phyloP scores from a whole-genome alignment of 2,888 invertebrate genomes.

The Gymnosoma rotundatum region DNA sequence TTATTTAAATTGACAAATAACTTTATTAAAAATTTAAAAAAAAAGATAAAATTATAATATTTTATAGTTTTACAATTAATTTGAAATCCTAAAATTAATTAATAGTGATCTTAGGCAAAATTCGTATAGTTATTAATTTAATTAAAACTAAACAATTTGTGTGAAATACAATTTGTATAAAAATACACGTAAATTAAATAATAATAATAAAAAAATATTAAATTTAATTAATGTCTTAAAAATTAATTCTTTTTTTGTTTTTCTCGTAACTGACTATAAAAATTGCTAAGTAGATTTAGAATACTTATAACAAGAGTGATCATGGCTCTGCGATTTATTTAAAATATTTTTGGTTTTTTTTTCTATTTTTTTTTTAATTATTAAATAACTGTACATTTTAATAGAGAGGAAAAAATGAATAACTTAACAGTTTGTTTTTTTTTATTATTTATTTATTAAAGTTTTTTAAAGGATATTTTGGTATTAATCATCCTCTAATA shows the following conservation, averaged over 20 bases:
- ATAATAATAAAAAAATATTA: constrained; percentile 24
- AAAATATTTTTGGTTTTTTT: neutral
- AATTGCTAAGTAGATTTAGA: constrained; percentile 53
- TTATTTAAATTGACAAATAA: constrained; percentile 27
- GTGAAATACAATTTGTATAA: neutral
- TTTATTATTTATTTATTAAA: neutral
- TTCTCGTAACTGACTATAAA: constrained; percentile 23
- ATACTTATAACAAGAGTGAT: constrained; percentile 51
- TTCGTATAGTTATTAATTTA: constrained; percentile 65
- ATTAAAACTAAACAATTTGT: constrained; percentile 68
- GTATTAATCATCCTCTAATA: constrained; percentile 49
- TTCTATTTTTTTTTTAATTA: neutral
- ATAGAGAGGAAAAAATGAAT: neutral
- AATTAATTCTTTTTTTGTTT: neutral
- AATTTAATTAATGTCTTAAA: neutral
- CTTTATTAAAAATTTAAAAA: constrained; percentile 11
- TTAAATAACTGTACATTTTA: constrained; percentile 48
- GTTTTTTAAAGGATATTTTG: neutral
- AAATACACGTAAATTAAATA: neutral
- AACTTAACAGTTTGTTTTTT: constrained; percentile 10
- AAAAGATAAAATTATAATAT: constrained; percentile 36
- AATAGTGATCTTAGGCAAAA: constrained; percentile 56
- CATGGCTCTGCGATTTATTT: constrained; percentile 24
- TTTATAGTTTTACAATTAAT: constrained; percentile 18
- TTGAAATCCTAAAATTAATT: constrained; percentile 62